Base-by-base conservation (phyloP, 2,888 invertebrate genomes). In the Drosophila bunnanda region DNA sequence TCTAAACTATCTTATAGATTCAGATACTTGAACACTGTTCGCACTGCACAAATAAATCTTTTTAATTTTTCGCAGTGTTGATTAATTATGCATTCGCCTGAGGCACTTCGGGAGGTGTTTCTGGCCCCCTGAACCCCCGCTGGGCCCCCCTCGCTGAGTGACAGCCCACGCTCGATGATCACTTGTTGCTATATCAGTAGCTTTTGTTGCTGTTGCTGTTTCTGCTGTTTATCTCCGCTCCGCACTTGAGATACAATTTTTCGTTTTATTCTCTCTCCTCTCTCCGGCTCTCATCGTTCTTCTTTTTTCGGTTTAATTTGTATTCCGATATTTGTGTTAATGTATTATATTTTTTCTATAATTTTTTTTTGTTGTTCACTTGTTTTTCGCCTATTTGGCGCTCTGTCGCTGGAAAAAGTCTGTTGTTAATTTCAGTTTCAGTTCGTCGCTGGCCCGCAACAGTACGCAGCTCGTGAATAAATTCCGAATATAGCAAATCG, bases 381-480 rank as follows among this genome's bases (percentile, higher is more conserved):
- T 75, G 70, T 73, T 77, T 62, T 25, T 75, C 58, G 78, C 74
- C 59, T 70, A 72, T 76, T 72, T 56, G 69, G 44, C 39, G 56
- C 60, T 64, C 72, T 61, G 56, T 72, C 69, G 67, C 67, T 64
- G 75, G 74, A 85, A 79, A 78, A 69, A 80, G 69, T 72, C 74
- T 85, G 69, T 70, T 86, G 85, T 77, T 48, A 82, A 75, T 88
- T 79, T 77, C 76, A 82, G 80, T 85, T 89, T 89, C 87, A 83
- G 83, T 85, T 90, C 77, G 69, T 75, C 70, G 78, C 78, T 82
- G 80, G 73, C 68, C 70, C 79, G 72, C 75, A 70, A 70, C 83
- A 79, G 91, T 88, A 78, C 66, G 71, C 43, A 52, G 68, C 75
- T 82, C 83, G 79, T 59, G 67, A 41, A 32, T 46, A 34, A 28